Evolutionary conservation across 1,140 invertebrate genomes (phyloP).

Genomic region (Danaus melanippus): DNA sequence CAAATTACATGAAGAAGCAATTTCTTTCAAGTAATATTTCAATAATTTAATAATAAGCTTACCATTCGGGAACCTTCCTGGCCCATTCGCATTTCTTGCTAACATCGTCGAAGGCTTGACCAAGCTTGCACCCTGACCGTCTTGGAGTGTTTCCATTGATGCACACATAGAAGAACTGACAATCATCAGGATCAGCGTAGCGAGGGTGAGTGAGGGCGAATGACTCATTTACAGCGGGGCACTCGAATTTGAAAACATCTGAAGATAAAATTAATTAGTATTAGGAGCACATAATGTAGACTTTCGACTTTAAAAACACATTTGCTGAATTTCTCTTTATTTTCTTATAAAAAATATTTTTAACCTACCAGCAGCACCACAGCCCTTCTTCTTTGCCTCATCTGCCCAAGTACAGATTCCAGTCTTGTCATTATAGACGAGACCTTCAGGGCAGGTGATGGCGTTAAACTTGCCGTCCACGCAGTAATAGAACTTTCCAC

Average conservation of each 20-base stretch:
- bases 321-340: background rate
- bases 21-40: background rate
- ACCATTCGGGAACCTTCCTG: slow-evolving; percentile 93
- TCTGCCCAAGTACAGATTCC: slow-evolving; percentile 94
- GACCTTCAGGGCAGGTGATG: slow-evolving; percentile 88
- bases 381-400: slow-evolving; percentile 89
- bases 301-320: too few relatives aligned
- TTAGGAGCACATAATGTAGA: too few relatives aligned
- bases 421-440: slow-evolving; percentile 90
- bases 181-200: slow-evolving; percentile 90
- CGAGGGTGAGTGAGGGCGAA: slow-evolving; percentile 85
- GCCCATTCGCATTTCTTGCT: slow-evolving; percentile 89
- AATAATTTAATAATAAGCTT: slow-evolving; percentile 30
- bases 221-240: slow-evolving; percentile 83
- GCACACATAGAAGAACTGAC: slow-evolving; percentile 93
- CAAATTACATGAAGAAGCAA: background rate
- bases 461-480: slow-evolving; percentile 91
- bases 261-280: slow-evolving; percentile 20
- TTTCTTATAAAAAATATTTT: background rate
- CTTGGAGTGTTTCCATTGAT: slow-evolving; percentile 88
- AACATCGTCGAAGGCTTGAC: slow-evolving; percentile 92
- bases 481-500: slow-evolving; percentile 93
- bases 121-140: slow-evolving; percentile 87
- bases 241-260: slow-evolving; percentile 90
- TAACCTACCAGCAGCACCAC: slow-evolving; percentile 79